Evolutionary conservation across 2,888 invertebrate genomes (phyloP), one percentile per base, ranked within the genome.

Genomic region (Euplexia lucipara): DNA sequence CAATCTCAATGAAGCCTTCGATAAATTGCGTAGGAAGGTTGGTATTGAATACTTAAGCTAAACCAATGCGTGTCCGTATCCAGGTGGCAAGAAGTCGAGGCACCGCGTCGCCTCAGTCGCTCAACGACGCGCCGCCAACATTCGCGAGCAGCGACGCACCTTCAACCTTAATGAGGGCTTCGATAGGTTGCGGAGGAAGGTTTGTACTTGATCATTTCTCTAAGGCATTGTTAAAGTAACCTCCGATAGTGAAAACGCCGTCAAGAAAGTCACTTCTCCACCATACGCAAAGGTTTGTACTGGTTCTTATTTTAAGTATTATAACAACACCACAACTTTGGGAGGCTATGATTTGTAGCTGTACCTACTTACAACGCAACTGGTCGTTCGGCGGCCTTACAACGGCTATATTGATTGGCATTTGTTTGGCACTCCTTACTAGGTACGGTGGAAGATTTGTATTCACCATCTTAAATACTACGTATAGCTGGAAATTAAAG

Each of bases 121-220:
- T 0, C 99, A 99, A 90, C 96, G 99, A 30, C 96, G 98, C 53
- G 99, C 99, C 0, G 99, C 99, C 30, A 99, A 99, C 92, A 98
- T 99, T 72, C 96, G 99, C 2, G 99, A 99, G 91, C 96, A 99
- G 52, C 96, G 99, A 20, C 96, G 99, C 72, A 99, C 99, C 98
- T 99, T 98, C 90, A 99, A 99, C 92, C 95, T 99, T 70, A 99
- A 99, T 90, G 99, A 99, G 74, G 99, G 99, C 1, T 99, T 99
- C 85, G 99, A 99, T 88, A 98, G 98, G 88, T 93, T 99, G 59
- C 64, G 64, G 34, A 75, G 72, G 53, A 59, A 70, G 61, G 57
- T 68, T 64, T 52, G 53, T 70, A 37, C 9, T 54, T 70, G 68
- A 82, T 86, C 16, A 71, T 41, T 51, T 26, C 32, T n/a, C 14